These are phyloP conservation scores for Pandemis corylana DNA, from an alignment of 2,888 invertebrate genomes.

Conservation along the genomic window DNA sequence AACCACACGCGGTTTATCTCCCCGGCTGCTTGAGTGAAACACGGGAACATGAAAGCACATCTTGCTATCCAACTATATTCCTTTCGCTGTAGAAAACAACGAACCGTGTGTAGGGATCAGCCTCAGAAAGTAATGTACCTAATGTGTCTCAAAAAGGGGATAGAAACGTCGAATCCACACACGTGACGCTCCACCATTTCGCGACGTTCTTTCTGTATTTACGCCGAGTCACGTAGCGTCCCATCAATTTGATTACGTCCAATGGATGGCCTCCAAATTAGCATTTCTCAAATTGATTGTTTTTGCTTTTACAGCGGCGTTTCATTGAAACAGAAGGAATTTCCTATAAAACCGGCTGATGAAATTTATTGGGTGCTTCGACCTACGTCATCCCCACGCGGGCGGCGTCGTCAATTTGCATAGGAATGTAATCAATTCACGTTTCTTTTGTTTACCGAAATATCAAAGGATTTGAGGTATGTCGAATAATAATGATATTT, in stretches of 20 bases:
- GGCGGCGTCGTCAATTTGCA: slow-evolving; percentile 59
- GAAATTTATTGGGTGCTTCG: slow-evolving; percentile 63
- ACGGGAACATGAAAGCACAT: slow-evolving; percentile 32
- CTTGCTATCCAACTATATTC: slow-evolving; percentile 3
- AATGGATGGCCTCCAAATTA: slow-evolving; percentile 39
- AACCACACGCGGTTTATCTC: background rate
- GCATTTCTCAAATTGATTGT: slow-evolving; percentile 46
- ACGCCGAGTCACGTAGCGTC: slow-evolving; percentile 35
- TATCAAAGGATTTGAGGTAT: slow-evolving; percentile 44
- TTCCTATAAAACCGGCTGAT: slow-evolving; percentile 59
- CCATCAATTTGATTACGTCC: slow-evolving; percentile 39
- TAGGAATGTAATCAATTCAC: slow-evolving; percentile 64
- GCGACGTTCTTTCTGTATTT: slow-evolving; percentile 15
- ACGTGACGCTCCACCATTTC: slow-evolving; percentile 1
- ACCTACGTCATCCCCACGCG: slow-evolving; percentile 55
- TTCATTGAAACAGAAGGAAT: slow-evolving; percentile 59
- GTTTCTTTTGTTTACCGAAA: slow-evolving; percentile 54
- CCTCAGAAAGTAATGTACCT: slow-evolving; percentile 11
- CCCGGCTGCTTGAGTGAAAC: background rate
- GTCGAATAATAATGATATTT: slow-evolving; percentile 31
- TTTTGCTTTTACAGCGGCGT: slow-evolving; percentile 46
- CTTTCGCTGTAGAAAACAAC: background rate
- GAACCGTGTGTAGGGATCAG: background rate
- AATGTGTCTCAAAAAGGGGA: slow-evolving; percentile 13
- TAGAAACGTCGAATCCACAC: slow-evolving; percentile 5